Evolutionary conservation across 2,113 vertebrate genomes (phyloP).

Genomic region (Microtus richardsoni): DNA sequence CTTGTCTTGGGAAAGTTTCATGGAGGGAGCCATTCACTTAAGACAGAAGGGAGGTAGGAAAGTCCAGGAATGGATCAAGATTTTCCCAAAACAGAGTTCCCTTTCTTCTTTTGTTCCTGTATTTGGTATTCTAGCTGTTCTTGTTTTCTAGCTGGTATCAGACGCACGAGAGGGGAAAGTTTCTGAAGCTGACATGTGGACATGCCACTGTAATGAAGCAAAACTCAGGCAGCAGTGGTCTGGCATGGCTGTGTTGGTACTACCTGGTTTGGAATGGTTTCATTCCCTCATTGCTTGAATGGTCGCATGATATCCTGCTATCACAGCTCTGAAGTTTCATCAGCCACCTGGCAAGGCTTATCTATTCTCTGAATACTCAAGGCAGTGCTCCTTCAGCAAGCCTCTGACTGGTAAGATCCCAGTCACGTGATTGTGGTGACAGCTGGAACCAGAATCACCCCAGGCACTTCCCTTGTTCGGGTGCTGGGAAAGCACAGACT

Average conservation of each 20-base stretch:
- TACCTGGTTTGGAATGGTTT: neutral
- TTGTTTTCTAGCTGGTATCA: neutral
- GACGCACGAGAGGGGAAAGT: neutral
- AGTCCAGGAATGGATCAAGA: neutral
- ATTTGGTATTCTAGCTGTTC: neutral
- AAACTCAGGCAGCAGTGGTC: neutral
- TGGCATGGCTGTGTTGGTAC: neutral
- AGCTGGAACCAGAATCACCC: too few relatives aligned
- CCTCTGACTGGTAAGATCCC: neutral
- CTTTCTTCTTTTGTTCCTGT: too few relatives aligned
- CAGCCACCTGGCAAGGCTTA: neutral
- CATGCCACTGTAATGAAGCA: neutral
- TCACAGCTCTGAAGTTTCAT: neutral
- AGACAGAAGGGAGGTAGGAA: neutral
- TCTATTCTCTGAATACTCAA: neutral
- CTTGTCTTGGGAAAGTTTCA: neutral
- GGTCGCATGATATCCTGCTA: neutral
- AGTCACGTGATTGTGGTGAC: neutral
- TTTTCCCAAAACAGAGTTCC: neutral
- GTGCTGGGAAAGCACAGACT: neutral
- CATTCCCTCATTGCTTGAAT: neutral
- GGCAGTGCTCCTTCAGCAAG: neutral
- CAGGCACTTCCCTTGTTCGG: neutral
- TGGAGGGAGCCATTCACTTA: neutral
- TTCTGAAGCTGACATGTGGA: neutral